Evolutionary conservation across 2,113 vertebrate genomes (phyloP), one percentile per base, ranked within the genome.

Genomic region (Indicator maculatus): DNA sequence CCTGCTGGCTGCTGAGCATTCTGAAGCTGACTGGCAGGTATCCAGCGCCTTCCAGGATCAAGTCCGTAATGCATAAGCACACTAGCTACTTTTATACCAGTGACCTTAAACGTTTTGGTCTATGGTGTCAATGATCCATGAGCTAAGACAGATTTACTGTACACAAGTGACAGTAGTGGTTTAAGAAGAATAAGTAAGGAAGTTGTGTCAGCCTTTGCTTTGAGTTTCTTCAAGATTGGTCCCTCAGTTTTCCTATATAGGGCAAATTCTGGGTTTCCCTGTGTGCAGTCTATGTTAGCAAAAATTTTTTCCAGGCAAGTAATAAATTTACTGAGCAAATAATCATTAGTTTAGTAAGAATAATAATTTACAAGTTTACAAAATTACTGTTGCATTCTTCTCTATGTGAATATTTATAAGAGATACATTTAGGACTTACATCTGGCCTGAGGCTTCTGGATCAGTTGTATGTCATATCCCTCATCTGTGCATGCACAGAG

Each of bases 91-190:
- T 66, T 70, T 63, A 88, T 89, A 66, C 23, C 63, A 64, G 63
- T 0, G 19, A 90, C 92, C 88, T 95, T 82, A 93, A 93, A 58
- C 0, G 8, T 84, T 93, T 94, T 87, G 80, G 83, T 89, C 74
- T 80, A 52, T 11, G 16, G 39, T 83, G 70, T 79, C 96, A 94
- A 64, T 88, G 90, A 91, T 94, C 64, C 77, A 88, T 77, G 55
- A 88, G 89, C 53, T 78, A 81, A 83, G 83, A 65, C 44, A 87
- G 83, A 90, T 94, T 91, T 93, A 95, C 5, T 18, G 56, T 87
- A 88, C 66, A 79, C 73, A 89, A 59, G 74, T 52, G 76, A 86
- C 71, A 86, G 75, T 5, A 44, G 58, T 1, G 13, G 47, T 67
- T 93, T 70, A 88, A 78, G 86, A 53, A 79, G 83, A 92, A 30